Base-by-base conservation (phyloP, 2,888 invertebrate species). In the Drosophila koepferae region DNA sequence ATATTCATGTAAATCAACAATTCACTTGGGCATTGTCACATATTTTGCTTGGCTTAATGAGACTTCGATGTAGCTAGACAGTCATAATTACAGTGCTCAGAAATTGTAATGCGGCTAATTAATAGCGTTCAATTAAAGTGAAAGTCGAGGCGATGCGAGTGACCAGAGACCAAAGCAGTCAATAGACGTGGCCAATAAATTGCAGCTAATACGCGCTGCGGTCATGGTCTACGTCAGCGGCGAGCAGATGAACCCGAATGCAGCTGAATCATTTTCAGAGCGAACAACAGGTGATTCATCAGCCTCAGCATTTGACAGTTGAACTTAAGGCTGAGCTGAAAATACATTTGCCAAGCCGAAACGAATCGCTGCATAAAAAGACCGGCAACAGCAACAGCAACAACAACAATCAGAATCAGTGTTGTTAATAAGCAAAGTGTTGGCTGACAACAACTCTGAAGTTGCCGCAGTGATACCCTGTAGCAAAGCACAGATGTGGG, bases 261-360 rank as follows among this genome's bases (percentile, higher is more conserved):
- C 80, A 80, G 55, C 68, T 68, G 80, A 80, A 56, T 72, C 62
- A 75, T 38, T 41, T 46, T n/a, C 43, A 34, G 18, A 38, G 3
- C 34, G 44, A 36, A 7, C 55, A 81, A 78, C 80, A 80, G 80
- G 81, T 80, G 80, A 80, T 77, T 80, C 80, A 80, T 74, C 53
- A 58, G 68, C 65, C 58, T 63, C 62, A 48, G 53, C 49, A 38
- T 40, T 74, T 74, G 68, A 74, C 74, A 77, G 81, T 74, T 81
- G 74, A 74, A 80, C 73, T 65, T 63, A 70, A 69, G 64, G 38
- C 64, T 36, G 34, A 60, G 56, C 65, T 55, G 61, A 65, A 72
- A 43, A 55, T 36, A 38, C 41, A 56, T 65, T 72, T 61, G 60
- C 65, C 72, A 53, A 58, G 56, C 68, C 56, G 40, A 51, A 51